Evolutionary conservation across 2,888 invertebrate genomes (phyloP), one percentile per base, ranked within the genome.

Genomic region (Watsonalla binaria): DNA sequence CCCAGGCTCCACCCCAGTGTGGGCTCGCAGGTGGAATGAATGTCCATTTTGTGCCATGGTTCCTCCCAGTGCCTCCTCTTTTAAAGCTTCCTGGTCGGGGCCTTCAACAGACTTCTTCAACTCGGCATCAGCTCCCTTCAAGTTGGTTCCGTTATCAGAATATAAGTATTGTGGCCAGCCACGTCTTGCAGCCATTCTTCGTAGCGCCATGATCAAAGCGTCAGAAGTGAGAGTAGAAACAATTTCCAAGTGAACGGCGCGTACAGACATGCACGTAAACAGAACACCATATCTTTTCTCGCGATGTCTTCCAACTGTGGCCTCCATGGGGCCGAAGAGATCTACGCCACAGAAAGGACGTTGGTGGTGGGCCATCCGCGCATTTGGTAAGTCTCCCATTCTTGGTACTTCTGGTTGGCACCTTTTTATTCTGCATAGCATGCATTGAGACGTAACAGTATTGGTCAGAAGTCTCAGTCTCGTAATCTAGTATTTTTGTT

Each of bases 321-420:
- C 61, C 5, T 65, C 59, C 56, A 63, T 59, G 0, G 63, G 64
- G 0, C 70, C 67, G 46, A 70, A 68, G 0, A 65, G 42, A 33
- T 70, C 67, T 0, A 65, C 5, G 0, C 70, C 68, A 37, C 63
- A 60, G 45, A 70, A 70, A 0, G 65, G 61, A 0, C 61, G 53
- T 14, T 63, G 59, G 51, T 65, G 56, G 47, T 63, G 64, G 0
- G 62, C 61, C 51, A 70, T 2, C 0, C 68, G 51, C 0, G 61
- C 61, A 5, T 24, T 46, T 42, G 67, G 68, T 55, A 69, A 56
- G 51, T 68, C 65, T 13, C 63, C 65, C 59, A 66, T 61, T 42
- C 61, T 45, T 0, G 65, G 66, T 14, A 55, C 47, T 5, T 46
- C 11, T 6, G 65, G 66, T 6, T 52, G 52, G 4, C 24, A 6